A percentile compares a stretch with the other conserved stretches of the same genome.
Evolutionary conservation across 53 echinoderm and acorn worm genomes (phyloP).

Genomic region (Hippasteria phrygiana): DNA sequence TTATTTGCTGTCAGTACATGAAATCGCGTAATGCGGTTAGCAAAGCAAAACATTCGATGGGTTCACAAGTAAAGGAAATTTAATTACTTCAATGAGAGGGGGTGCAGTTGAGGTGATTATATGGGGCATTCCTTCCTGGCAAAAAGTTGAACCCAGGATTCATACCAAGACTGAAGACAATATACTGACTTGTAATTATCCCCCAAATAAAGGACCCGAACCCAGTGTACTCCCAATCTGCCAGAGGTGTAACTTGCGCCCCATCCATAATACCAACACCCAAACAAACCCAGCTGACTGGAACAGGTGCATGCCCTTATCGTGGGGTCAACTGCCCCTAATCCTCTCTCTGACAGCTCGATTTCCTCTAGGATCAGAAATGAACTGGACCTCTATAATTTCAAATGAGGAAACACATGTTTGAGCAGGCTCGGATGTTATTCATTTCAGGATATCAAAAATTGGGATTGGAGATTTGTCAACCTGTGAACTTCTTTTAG

Average conservation of each 20-base stretch:
- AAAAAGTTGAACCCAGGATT: too few species aligned
- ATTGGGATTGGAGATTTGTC: conserved; percentile 16
- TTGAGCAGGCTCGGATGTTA: conserved; percentile 15
- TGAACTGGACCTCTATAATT: background rate
- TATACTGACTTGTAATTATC: too few species aligned
- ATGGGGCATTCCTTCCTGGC: too few species aligned
- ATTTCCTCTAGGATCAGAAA: conserved; percentile 20
- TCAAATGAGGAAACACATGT: conserved; percentile 3
- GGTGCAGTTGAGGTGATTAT: too few species aligned
- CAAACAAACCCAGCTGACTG: conserved; percentile 42
- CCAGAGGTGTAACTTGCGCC: background rate
- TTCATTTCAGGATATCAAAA: background rate
- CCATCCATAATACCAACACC: conserved; percentile 26
- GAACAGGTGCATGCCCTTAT: background rate
- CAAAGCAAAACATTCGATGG: background rate
- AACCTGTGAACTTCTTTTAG: conserved; percentile 11
- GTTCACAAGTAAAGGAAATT: background rate
- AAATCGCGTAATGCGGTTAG: background rate
- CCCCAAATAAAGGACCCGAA: too few species aligned
- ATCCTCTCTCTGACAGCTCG: conserved; percentile 39
- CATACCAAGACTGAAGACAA: too few species aligned
- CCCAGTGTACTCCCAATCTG: background rate
- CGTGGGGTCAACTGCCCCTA: background rate
- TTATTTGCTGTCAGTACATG: background rate
- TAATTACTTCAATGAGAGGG: background rate